Percentiles rank a stretch among this genome's conserved stretches.
phyloP scores from a whole-genome alignment of 2,888 invertebrate species.

The Neoascia interrupta region DNA sequence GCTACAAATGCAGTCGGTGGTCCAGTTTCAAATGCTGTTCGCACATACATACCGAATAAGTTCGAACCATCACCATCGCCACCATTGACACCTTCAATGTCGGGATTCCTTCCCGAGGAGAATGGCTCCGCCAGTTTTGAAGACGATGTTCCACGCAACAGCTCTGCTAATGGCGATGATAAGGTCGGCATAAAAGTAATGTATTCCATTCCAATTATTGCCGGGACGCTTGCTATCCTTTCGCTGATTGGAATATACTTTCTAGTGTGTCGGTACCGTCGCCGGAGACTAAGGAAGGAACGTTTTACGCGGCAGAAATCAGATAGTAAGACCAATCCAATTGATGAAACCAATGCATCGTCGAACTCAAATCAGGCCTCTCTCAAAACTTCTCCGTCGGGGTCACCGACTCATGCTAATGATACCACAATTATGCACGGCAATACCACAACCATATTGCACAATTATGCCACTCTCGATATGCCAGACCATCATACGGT shows the following conservation, averaged over 20 bases:
- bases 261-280: conserved; percentile 47
- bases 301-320: background rate
- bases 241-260: conserved; percentile 59
- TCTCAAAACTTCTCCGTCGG: conserved; percentile 5
- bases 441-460: conserved; percentile 34
- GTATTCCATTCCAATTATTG: conserved; percentile 69
- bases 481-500: conserved; percentile 79
- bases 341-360: background rate
- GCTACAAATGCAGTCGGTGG: conserved; percentile 77
- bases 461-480: conserved; percentile 74
- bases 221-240: conserved; percentile 55
- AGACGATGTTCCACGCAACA: background rate
- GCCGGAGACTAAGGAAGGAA: conserved; percentile 76
- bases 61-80: conserved; percentile 4
- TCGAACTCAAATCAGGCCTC: conserved; percentile 18
- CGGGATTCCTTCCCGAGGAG: background rate
- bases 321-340: conserved; percentile 13
- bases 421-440: conserved; percentile 40
- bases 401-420: conserved; percentile 27
- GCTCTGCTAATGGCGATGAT: conserved; percentile 6
- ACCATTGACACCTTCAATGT: background rate
- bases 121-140: background rate
- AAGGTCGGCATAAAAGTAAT: conserved; percentile 48
- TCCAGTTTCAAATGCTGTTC: conserved; percentile 81
- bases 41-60: conserved; percentile 79